Percentiles rank a stretch among this genome's conserved stretches.
phyloP scores from a whole-genome alignment of 2,888 invertebrate species.

The Sialis lutaria region DNA sequence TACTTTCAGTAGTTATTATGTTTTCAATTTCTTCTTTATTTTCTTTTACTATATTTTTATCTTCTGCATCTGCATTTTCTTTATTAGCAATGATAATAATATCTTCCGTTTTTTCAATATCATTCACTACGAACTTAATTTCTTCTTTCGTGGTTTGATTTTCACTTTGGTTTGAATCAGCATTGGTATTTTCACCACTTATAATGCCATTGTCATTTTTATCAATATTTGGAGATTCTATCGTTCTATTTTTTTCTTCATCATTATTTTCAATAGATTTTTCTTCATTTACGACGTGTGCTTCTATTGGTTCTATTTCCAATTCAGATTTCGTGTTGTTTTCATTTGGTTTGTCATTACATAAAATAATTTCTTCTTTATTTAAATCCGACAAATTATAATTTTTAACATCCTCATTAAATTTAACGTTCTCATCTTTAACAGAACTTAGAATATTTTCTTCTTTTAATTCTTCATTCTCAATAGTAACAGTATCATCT shows the following conservation, averaged over 20 bases:
- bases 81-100: not conserved
- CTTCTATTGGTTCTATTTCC: not conserved
- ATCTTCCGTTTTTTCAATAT: constrained; percentile 1
- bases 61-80: not conserved
- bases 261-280: constrained; percentile 1
- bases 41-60: not conserved
- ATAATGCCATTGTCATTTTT: not conserved
- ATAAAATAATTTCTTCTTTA: not conserved
- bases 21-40: not conserved
- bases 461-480: not conserved
- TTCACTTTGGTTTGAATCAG: not conserved
- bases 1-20: not conserved
- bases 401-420: not conserved
- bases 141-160: constrained; percentile 1
- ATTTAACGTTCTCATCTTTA: not conserved
- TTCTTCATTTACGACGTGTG: not conserved
- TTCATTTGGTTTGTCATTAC: not conserved
- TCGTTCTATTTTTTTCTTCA: not conserved
- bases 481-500: not conserved
- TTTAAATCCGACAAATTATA: not conserved
- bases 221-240: not conserved
- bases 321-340: not conserved
- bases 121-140: not conserved
- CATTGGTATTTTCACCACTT: not conserved
- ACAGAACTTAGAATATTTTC: not conserved